phyloP scores from a whole-genome alignment of 1,140 invertebrate species.

The Helicoverpa armigera region DNA sequence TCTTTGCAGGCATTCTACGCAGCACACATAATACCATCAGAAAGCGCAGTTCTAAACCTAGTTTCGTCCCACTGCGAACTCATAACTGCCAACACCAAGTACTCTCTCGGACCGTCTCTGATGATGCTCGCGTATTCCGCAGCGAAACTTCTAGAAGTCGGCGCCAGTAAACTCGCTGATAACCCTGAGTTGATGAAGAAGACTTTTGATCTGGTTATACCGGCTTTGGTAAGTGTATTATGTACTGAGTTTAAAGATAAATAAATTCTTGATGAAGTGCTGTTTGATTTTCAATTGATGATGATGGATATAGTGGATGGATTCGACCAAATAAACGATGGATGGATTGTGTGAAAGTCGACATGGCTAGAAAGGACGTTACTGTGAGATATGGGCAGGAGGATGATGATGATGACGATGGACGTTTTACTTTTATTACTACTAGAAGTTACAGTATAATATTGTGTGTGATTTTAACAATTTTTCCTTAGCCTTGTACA shows the following conservation, averaged over 20 bases:
- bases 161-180: conserved; percentile 71
- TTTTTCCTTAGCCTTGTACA: too few relatives aligned
- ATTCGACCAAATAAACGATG: too few relatives aligned
- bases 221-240: conserved; percentile 75
- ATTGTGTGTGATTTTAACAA: too few relatives aligned
- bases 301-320: too few relatives aligned
- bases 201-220: conserved; percentile 77
- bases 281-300: not conserved
- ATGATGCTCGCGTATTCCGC: conserved; percentile 82
- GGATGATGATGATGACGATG: too few relatives aligned
- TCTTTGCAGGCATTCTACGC: conserved; percentile 89
- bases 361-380: too few relatives aligned
- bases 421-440: too few relatives aligned
- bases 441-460: too few relatives aligned
- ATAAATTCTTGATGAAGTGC: not conserved
- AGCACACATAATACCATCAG: conserved; percentile 93
- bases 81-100: conserved; percentile 75
- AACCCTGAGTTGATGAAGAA: conserved; percentile 70
- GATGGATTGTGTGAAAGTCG: too few relatives aligned
- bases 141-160: conserved; percentile 77
- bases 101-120: conserved; percentile 74
- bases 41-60: conserved; percentile 91
- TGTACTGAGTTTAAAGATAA: not conserved
- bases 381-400: too few relatives aligned
- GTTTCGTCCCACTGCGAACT: conserved; percentile 83